A percentile compares a stretch with the other conserved stretches of the same genome.
Evolutionary conservation across 2,797 vertebrate species (phyloP).

Genomic region (Microchirus variegatus): DNA sequence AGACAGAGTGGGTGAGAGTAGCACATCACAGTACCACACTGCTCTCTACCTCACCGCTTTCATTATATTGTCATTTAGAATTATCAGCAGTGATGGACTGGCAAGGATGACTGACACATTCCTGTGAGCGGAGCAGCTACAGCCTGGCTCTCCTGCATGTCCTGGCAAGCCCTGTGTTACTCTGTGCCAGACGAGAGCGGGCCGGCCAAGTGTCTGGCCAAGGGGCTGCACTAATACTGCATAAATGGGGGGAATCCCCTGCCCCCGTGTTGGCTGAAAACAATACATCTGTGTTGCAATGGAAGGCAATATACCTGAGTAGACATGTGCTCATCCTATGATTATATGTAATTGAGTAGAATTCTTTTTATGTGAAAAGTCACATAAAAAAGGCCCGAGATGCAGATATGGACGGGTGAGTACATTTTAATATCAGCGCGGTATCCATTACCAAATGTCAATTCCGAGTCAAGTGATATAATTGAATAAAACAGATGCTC

Average conservation of each 20-base stretch:
- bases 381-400: conserved; percentile 50
- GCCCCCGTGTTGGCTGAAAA: conserved; percentile 58
- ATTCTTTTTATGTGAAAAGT: conserved; percentile 27
- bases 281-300: conserved; percentile 67
- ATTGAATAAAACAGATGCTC: conserved; percentile 72
- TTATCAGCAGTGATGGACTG: conserved; percentile 76
- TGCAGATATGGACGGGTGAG: conserved; percentile 56
- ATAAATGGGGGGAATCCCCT: conserved; percentile 70
- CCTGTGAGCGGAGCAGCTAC: conserved; percentile 66
- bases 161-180: conserved; percentile 71
- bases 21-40: conserved; percentile 64
- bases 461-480: conserved; percentile 73
- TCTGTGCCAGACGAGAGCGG: conserved; percentile 74
- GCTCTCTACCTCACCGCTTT: conserved; percentile 70
- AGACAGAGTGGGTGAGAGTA: conserved; percentile 58
- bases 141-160: conserved; percentile 73
- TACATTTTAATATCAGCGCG: conserved; percentile 66
- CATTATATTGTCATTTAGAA: conserved; percentile 82
- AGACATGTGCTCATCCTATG: conserved; percentile 55
- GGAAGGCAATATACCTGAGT: conserved; percentile 65
- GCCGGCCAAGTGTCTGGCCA: conserved; percentile 79
- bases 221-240: conserved; percentile 75
- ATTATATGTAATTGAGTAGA: conserved; percentile 61
- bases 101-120: conserved; percentile 80
- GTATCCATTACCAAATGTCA: conserved; percentile 72